A percentile compares a stretch with the other conserved stretches of the same genome.
These are phyloP conservation scores for Tragelaphus scriptus DNA, from an alignment of 2,113 vertebrate genomes.

Conservation along the genomic window DNA sequence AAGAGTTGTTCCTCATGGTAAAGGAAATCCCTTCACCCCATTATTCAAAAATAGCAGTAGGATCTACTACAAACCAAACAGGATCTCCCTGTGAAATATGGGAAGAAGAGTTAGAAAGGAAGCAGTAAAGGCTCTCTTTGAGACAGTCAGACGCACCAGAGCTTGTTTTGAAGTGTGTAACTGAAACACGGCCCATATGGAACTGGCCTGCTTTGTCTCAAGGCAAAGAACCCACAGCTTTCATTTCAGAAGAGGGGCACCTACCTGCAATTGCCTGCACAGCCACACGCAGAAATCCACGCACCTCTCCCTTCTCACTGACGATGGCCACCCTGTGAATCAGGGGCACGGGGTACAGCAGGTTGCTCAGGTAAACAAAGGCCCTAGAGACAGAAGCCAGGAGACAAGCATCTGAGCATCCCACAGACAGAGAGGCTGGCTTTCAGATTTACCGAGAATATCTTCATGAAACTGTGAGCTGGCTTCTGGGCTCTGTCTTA, in stretches of 20 bases:
- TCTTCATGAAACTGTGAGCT: not conserved
- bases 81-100: not conserved
- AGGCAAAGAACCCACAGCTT: not conserved
- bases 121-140: not conserved
- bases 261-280: slow-evolving; percentile 98
- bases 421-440: not conserved
- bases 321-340: slow-evolving; percentile 96
- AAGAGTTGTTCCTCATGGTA: not conserved
- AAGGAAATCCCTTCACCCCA: not conserved
- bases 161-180: not conserved
- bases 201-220: not conserved
- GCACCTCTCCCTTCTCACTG: slow-evolving; percentile 97
- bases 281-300: slow-evolving; percentile 95
- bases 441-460: not conserved
- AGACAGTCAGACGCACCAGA: not conserved
- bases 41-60: not conserved
- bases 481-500: not conserved
- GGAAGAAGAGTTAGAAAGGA: not conserved
- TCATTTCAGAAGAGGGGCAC: not conserved
- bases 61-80: not conserved
- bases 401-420: slow-evolving; percentile 28
- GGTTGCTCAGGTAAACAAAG: slow-evolving; percentile 98
- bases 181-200: not conserved
- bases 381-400: slow-evolving; percentile 82
- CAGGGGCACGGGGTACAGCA: slow-evolving; percentile 95